Evolutionary conservation across 2,113 vertebrate species (phyloP), one percentile per base, ranked within the genome.

Genomic region (Toxostoma redivivum): DNA sequence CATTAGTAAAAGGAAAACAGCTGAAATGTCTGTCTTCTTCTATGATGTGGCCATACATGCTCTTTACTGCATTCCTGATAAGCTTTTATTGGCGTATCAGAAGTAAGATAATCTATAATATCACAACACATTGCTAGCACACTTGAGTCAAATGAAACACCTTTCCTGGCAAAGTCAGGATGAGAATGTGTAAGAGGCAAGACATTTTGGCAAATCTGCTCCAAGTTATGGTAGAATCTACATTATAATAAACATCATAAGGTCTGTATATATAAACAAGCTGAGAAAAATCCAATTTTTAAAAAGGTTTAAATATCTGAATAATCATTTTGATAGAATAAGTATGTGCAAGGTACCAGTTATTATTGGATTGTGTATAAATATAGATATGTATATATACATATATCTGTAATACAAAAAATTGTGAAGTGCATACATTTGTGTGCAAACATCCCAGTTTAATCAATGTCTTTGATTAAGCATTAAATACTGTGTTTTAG

Each of bases 11-110:
- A 81, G 50, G 50, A 51, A 18, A 51, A 51, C 50, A 51, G 16
- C 27, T 51, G 50, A 38, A 37, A 44, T 13, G 20, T 90, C 77
- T 88, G n/a, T 57, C 42, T 56, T 62, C 54, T 77, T 87, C 72
- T n/a, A 74, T 81, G 42, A 69, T 62, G 76, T 60, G 56, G 15
- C 30, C 51, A 44, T 67, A 64, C 7, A 4, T 37, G 25, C 16
- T 66, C 24, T 65, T 91, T 58, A 44, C 11, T 56, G 22, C 19
- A 27, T 84, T 88, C 72, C 45, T 84, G 81, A 67, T 76, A 87
- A 87, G 40, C 11, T 31, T 47, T 54, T 37, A 38, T 15, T 47
- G 4, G 1, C 0, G 0, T 53, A 80, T 42, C 25, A 73, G 30
- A 83, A 87, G 23, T 27, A 76, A 65, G 4, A 24, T 66, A 33